phyloP scores from a whole-genome alignment of 2,113 vertebrate species.

The Bombycilla garrulus region DNA sequence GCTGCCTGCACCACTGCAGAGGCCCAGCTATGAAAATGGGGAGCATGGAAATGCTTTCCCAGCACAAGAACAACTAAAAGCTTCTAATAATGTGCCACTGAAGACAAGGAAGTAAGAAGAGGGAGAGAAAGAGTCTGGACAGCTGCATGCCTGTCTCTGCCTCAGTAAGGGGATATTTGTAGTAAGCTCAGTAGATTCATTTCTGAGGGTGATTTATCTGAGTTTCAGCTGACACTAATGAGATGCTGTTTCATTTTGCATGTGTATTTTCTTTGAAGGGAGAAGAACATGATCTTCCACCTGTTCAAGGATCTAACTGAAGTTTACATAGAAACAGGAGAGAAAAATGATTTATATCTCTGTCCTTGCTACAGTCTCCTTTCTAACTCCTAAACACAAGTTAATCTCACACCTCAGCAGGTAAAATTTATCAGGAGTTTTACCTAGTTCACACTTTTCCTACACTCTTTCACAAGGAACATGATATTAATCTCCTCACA shows the following conservation, averaged over 20 bases:
- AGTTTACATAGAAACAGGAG: neutral
- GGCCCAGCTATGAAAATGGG: neutral
- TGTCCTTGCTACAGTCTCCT: neutral
- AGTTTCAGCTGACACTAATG: constrained; percentile 10
- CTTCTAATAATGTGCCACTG: neutral
- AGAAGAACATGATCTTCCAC: constrained; percentile 6
- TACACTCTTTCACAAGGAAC: neutral
- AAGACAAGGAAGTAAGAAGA: neutral
- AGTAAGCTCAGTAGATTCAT: neutral
- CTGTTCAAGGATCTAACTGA: neutral
- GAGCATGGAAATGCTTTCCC: neutral
- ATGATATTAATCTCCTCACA: neutral
- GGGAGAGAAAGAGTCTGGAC: neutral
- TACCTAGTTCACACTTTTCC: neutral
- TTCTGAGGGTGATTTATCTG: neutral
- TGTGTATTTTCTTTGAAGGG: neutral
- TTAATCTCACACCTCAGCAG: neutral
- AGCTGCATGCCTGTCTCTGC: neutral
- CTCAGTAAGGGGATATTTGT: neutral
- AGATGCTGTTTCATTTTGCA: neutral
- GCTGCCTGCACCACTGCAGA: neutral
- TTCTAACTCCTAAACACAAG: neutral
- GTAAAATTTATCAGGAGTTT: neutral
- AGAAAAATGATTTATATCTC: neutral
- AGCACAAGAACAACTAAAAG: neutral